phyloP scores from a whole-genome alignment of 2,113 vertebrate species.

The Microtus montanus region DNA sequence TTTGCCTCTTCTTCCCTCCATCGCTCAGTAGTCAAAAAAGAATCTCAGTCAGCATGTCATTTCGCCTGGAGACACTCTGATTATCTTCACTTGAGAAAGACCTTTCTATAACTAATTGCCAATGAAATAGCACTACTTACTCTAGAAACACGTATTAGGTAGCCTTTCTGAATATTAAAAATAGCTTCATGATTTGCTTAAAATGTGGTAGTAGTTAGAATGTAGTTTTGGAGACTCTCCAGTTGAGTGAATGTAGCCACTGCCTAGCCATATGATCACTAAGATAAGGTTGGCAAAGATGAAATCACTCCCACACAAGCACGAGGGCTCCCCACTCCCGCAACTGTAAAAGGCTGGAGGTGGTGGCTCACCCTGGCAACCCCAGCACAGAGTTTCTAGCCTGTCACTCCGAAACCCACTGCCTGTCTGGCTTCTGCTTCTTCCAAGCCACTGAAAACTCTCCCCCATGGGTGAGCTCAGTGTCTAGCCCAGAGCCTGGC shows the following conservation, averaged over 20 bases:
- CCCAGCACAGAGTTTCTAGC: background rate
- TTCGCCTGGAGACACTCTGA: background rate
- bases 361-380: background rate
- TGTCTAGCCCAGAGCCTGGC: background rate
- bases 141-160: background rate
- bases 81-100: background rate
- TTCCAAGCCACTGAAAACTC: background rate
- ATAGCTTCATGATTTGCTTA: background rate
- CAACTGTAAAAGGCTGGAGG: background rate
- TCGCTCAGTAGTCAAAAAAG: background rate
- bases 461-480: background rate
- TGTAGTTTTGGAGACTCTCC: background rate
- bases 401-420: background rate
- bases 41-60: background rate
- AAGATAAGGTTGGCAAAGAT: background rate
- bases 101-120: background rate
- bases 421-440: background rate
- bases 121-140: background rate
- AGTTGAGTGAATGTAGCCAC: background rate
- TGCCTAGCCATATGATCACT: background rate
- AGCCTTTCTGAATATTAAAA: background rate
- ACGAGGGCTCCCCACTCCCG: background rate
- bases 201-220: background rate
- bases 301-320: background rate
- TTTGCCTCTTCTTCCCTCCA: background rate